Conservation (phyloP, 2,113 vertebrate species). For the Atractosteus spatula region DNA sequence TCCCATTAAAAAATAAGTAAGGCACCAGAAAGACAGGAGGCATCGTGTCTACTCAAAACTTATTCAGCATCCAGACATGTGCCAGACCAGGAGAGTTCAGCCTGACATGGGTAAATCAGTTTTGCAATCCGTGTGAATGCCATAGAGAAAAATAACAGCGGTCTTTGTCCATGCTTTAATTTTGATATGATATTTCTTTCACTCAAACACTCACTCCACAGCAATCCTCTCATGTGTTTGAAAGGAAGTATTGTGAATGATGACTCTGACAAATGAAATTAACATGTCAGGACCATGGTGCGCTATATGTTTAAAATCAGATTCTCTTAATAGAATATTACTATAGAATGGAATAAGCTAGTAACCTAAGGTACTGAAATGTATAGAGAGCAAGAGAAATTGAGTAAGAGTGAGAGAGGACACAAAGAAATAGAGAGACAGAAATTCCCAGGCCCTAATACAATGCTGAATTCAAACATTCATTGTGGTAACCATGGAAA, state of each 20-base stretch:
- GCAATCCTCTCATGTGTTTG: neutral
- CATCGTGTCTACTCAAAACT: too few relatives aligned
- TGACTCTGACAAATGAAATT: neutral
- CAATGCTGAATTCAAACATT: constrained; percentile 75
- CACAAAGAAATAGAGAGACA: constrained; percentile 30
- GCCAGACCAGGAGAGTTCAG: too few relatives aligned
- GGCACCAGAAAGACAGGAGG: too few relatives aligned
- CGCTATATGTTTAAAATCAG: neutral
- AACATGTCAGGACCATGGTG: neutral
- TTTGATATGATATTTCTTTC: neutral
- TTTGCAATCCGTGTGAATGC: neutral
- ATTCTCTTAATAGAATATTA: too few relatives aligned
- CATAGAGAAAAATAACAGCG: neutral
- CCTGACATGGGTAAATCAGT: neutral
- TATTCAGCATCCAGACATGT: neutral
- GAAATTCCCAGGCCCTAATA: constrained; percentile 61
- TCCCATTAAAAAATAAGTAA: too few relatives aligned
- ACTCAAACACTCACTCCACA: neutral
- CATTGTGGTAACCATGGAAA: constrained; percentile 74
- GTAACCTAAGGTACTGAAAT: constrained; percentile 9
- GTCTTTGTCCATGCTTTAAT: neutral
- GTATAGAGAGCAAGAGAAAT: constrained; percentile 10
- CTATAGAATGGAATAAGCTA: neutral
- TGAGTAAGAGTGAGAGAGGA: constrained; percentile 28
- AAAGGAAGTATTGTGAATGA: neutral